These are phyloP conservation scores for Xestia sexstrigata DNA, from an alignment of 2,888 invertebrate species.

Conservation along the genomic window DNA sequence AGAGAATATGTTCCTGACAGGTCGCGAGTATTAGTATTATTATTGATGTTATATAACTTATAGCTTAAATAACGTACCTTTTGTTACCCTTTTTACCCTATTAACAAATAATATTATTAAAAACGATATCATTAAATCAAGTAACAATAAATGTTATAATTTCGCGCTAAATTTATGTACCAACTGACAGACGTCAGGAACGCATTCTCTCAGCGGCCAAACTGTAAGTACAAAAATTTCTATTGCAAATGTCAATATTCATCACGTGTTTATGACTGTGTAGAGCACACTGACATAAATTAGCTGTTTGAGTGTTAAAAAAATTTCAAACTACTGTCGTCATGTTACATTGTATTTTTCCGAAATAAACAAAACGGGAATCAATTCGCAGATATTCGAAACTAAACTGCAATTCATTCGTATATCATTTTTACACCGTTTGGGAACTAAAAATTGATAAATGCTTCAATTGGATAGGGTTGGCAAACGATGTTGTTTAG, in stretches of 20 bases:
- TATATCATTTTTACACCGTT: constrained; percentile 51
- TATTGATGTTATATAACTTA: too few relatives aligned
- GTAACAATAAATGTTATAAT: too few relatives aligned
- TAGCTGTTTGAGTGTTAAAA: neutral
- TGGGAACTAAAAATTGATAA: constrained; percentile 54
- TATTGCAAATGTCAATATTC: neutral
- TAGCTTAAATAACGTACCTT: too few relatives aligned
- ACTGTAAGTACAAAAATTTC: too few relatives aligned
- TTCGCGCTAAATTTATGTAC: too few relatives aligned
- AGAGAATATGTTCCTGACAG: too few relatives aligned
- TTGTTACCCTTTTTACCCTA: too few relatives aligned
- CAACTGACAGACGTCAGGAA: too few relatives aligned
- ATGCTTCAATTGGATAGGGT: constrained; percentile 36
- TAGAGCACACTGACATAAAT: neutral
- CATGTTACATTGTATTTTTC: neutral
- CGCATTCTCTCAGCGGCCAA: too few relatives aligned
- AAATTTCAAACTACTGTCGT: neutral
- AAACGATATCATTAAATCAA: too few relatives aligned
- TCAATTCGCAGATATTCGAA: constrained; percentile 41
- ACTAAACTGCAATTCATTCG: constrained; percentile 46
- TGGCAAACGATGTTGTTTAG: constrained; percentile 7
- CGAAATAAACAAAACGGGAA: constrained; percentile 30
- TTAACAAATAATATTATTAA: too few relatives aligned
- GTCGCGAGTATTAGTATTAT: too few relatives aligned
- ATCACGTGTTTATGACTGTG: neutral